Conservation (phyloP, 30 jellyfish, hydroid and myxozoan species). For the Hydractinia symbiolongicarpus region DNA sequence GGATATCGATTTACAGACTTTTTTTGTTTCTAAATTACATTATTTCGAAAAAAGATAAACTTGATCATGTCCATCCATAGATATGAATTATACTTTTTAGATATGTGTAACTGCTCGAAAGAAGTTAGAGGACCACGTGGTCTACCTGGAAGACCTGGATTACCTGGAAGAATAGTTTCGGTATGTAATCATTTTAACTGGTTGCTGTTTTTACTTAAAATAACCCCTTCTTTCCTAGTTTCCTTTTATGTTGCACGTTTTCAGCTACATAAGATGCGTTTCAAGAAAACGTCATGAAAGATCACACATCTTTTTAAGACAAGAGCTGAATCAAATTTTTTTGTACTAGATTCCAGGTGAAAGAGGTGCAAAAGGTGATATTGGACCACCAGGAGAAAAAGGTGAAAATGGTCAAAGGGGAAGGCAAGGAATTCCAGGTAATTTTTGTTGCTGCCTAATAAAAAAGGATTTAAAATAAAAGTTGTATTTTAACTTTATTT, state of each 20-base stretch:
- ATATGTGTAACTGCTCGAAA: background rate
- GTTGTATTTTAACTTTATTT: too few species aligned
- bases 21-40: too few species aligned
- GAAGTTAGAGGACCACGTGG: conserved; percentile 6
- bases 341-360: background rate
- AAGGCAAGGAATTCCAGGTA: background rate
- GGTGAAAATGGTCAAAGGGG: background rate
- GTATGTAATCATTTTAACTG: background rate
- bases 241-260: too few species aligned
- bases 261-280: background rate
- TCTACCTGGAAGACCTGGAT: background rate
- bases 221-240: too few species aligned
- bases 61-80: too few species aligned
- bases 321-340: background rate
- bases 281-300: background rate
- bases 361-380: background rate
- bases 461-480: too few species aligned
- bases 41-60: too few species aligned
- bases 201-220: too few species aligned
- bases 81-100: background rate
- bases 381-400: background rate
- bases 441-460: too few species aligned
- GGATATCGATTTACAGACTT: too few species aligned
- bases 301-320: background rate
- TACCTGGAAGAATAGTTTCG: background rate